These are phyloP conservation scores for Dipus sagitta DNA, from an alignment of 2,797 vertebrate genomes.

Conservation along the genomic window DNA sequence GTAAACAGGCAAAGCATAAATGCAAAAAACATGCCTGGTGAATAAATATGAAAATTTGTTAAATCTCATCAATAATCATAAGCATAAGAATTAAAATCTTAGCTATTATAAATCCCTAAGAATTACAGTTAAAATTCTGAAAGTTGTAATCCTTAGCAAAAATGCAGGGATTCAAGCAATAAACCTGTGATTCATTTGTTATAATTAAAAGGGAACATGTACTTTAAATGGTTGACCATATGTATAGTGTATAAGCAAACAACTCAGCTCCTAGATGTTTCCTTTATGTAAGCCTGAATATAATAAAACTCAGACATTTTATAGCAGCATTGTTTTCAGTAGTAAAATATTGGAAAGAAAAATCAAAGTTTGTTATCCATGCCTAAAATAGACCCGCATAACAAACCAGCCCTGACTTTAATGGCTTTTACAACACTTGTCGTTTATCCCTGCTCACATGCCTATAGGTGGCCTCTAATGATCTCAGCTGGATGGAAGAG, in stretches of 20 bases:
- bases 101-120: no score
- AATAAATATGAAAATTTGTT: no score
- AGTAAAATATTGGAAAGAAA: slow-evolving; percentile 1
- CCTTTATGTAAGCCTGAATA: not conserved
- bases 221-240: not conserved
- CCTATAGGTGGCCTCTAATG: not conserved
- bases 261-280: not conserved
- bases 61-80: no score
- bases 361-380: not conserved
- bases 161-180: no score
- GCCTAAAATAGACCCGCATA: not conserved
- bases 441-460: not conserved
- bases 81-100: no score
- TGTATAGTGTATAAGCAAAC: not conserved
- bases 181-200: not conserved
- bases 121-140: no score
- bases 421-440: not conserved
- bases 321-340: not conserved
- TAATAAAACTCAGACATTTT: not conserved
- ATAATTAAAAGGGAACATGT: not conserved
- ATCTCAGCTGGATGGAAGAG: not conserved
- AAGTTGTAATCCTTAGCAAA: no score
- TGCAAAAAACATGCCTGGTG: no score
- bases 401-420: not conserved
- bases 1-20: no score